Evolutionary conservation across 2,888 invertebrate species (phyloP), one percentile per base, ranked within the genome.

Genomic region (Cheilosia pagana): DNA sequence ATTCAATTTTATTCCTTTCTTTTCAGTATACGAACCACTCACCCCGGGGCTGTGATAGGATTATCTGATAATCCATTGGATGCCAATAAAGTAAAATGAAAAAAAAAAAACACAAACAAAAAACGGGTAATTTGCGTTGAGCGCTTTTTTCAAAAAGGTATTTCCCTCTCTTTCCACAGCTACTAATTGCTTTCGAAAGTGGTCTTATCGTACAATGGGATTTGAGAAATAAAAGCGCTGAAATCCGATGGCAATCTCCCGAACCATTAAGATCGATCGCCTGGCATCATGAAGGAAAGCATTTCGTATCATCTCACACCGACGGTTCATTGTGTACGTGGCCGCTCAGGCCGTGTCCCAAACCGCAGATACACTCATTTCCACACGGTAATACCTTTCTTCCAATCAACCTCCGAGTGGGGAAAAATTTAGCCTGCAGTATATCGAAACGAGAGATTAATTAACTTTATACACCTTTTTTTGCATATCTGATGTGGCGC

Each of bases 201-300:
- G 99, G 99, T 23, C 95, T 96, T 90, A 94, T 99, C 88, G 98
- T 97, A 59, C 94, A 98, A 88, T 99, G 99, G 99, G 99, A 99
- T 93, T 94, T 99, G 90, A 95, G 96, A 89, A 95, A 94, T 89
- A 97, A 96, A 92, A 93, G 93, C 88, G 98, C 97, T 48, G 99
- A 99, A 90, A 95, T 95, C 92, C 94, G 98, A 90, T 96, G 95
- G 92, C 94, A 95, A 89, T 94, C 95, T 71, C 93, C 94, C 28
- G 97, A 97, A 91, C 95, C 94, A 68, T 93, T 98, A 88, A 95
- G 96, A 90, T 98, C 98, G 70, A 95, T 98, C 89, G 95, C 97
- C 87, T 99, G 99, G 99, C 98, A 99, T 92, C 96, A 97, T 93
- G 99, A 99, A 93, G 99, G 99, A 87, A 98, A 98, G 93, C 96